A percentile compares a stretch with the other conserved stretches of the same genome.
phyloP scores from a whole-genome alignment of 2,888 invertebrate species.

The Strigamia transsilvanica region DNA sequence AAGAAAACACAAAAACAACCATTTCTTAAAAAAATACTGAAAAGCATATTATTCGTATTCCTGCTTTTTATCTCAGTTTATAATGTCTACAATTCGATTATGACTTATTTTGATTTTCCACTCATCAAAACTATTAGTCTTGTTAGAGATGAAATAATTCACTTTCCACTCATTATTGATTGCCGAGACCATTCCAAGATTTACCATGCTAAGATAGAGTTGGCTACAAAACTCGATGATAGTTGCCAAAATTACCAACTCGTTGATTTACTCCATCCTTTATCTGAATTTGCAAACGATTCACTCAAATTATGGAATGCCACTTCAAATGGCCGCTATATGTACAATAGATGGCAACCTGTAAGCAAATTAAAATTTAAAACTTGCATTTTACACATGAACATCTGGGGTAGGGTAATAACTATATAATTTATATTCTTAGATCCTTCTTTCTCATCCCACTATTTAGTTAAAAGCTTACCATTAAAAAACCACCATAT shows the following conservation, averaged over 20 bases:
- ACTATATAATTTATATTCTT: no score
- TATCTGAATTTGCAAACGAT: background rate
- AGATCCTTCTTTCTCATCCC: no score
- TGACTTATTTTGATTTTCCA: background rate
- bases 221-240: no score
- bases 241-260: background rate
- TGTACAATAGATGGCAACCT: background rate
- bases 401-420: no score
- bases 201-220: background rate
- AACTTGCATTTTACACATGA: no score
- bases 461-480: no score
- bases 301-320: background rate
- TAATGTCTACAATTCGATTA: background rate
- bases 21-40: background rate
- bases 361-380: no score
- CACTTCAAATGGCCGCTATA: background rate
- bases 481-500: no score
- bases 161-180: background rate
- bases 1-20: background rate
- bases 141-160: background rate
- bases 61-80: background rate
- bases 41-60: background rate
- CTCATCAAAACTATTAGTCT: background rate
- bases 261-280: background rate
- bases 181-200: background rate